Evolutionary conservation across 2,113 vertebrate genomes (phyloP).

Genomic region (Neolamprologus ventralis): DNA sequence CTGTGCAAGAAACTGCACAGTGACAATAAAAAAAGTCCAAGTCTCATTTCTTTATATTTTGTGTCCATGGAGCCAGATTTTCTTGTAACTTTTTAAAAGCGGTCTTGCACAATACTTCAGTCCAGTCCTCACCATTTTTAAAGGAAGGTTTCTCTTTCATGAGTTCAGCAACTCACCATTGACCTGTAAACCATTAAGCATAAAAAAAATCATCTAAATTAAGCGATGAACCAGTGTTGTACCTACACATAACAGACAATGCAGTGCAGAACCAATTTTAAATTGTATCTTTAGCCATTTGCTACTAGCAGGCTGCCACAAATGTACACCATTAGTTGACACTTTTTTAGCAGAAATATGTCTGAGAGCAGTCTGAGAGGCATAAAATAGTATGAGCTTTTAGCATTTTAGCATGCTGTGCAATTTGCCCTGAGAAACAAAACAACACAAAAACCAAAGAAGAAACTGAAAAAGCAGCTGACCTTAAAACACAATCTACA

Average conservation of each 20-base stretch:
- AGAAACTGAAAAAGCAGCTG: not conserved
- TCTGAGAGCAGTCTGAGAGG: not conserved
- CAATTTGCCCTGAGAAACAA: not conserved
- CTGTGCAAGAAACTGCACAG: not conserved
- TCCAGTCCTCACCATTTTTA: not conserved
- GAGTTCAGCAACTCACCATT: not conserved
- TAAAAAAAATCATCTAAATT: not conserved
- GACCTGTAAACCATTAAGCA: not conserved
- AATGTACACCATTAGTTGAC: not conserved
- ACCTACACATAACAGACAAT: not conserved
- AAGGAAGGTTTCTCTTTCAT: not conserved
- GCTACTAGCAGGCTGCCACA: not conserved
- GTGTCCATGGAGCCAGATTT: not conserved
- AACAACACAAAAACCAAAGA: not conserved
- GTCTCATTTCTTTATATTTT: not conserved
- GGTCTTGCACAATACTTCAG: not conserved
- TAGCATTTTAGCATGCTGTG: not conserved
- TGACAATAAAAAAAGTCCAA: not conserved
- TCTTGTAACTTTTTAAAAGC: not conserved
- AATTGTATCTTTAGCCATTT: not conserved
- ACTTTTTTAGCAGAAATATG: not conserved
- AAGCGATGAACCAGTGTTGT: not conserved
- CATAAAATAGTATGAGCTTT: not conserved
- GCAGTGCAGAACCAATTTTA: not conserved
- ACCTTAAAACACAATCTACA: not conserved